phyloP scores from a whole-genome alignment of 2,888 invertebrate species.

The Ophion slaviceki region DNA sequence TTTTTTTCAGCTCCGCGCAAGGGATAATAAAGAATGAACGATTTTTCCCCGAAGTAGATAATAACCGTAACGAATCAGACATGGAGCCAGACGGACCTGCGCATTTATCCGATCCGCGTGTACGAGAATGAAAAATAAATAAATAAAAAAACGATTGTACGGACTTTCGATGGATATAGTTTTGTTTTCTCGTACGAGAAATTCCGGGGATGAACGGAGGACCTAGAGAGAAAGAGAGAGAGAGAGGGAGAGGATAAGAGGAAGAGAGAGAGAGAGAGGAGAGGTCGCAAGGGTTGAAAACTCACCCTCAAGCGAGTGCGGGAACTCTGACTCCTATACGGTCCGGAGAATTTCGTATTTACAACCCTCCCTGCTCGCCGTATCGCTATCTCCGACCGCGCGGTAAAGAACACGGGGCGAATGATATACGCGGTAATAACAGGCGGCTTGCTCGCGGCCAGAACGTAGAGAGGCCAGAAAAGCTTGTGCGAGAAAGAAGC shows the following conservation, averaged over 20 bases:
- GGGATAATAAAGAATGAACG: constrained; percentile 59
- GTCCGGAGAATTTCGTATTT: constrained; percentile 76
- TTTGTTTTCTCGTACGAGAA: constrained; percentile 65
- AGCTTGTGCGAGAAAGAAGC: constrained; percentile 55
- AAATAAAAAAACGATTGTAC: constrained; percentile 34
- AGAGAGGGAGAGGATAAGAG: neutral
- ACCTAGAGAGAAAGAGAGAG: constrained; percentile 2
- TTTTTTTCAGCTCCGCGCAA: constrained; percentile 50
- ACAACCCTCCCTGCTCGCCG: constrained; percentile 72
- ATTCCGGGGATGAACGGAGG: constrained; percentile 33
- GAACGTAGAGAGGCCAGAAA: constrained; percentile 62
- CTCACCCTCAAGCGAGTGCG: constrained; percentile 54
- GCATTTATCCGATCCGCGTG: constrained; percentile 48
- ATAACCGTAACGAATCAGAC: constrained; percentile 65
- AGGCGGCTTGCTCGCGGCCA: constrained; percentile 73
- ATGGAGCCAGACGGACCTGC: constrained; percentile 20
- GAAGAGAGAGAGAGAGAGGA: constrained; percentile 16
- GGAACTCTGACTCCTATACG: constrained; percentile 52
- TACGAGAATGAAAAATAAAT: constrained; percentile 39
- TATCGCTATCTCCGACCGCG: constrained; percentile 70
- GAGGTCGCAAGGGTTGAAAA: constrained; percentile 64
- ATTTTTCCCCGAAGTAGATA: constrained; percentile 57
- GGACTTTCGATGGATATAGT: constrained; percentile 61
- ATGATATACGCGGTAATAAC: constrained; percentile 81
- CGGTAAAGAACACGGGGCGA: constrained; percentile 76